Conservation (phyloP, 2,797 vertebrate species). For the Choloepus didactylus region DNA sequence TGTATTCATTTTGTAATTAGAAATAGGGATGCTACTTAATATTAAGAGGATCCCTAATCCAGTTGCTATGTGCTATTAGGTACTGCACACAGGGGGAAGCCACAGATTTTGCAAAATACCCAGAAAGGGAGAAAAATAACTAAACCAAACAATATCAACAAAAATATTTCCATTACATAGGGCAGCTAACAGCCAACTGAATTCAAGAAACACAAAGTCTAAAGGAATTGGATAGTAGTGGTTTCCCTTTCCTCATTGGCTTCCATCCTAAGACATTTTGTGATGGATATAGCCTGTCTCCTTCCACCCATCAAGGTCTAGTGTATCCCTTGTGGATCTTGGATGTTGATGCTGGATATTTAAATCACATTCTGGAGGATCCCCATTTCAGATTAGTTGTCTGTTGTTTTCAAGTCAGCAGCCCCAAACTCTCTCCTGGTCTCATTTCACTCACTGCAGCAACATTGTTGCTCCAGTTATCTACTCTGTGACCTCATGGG, state of each 20-base stretch:
- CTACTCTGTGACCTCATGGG: background rate
- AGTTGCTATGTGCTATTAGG: conserved; percentile 44
- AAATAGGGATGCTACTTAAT: background rate
- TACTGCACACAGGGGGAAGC: conserved; percentile 12
- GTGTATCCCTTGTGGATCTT: background rate
- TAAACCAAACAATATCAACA: background rate
- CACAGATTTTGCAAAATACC: conserved; percentile 52
- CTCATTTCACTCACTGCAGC: background rate
- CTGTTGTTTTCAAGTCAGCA: background rate
- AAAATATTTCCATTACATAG: background rate
- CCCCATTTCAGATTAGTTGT: background rate
- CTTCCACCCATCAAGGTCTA: background rate
- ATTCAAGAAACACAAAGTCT: background rate
- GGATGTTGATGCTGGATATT: background rate
- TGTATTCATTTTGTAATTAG: conserved; percentile 53
- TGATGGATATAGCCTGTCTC: background rate
- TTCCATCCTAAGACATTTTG: background rate
- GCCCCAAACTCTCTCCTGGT: background rate
- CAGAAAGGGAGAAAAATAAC: background rate
- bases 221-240: background rate
- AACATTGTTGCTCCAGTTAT: accelerated
- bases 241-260: background rate
- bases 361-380: background rate
- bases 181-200: background rate
- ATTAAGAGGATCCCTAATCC: conserved; percentile 44